A percentile compares a stretch with the other conserved stretches of the same genome.
phyloP scores from a whole-genome alignment of 2,797 vertebrate species.

The Ciconia nigra region DNA sequence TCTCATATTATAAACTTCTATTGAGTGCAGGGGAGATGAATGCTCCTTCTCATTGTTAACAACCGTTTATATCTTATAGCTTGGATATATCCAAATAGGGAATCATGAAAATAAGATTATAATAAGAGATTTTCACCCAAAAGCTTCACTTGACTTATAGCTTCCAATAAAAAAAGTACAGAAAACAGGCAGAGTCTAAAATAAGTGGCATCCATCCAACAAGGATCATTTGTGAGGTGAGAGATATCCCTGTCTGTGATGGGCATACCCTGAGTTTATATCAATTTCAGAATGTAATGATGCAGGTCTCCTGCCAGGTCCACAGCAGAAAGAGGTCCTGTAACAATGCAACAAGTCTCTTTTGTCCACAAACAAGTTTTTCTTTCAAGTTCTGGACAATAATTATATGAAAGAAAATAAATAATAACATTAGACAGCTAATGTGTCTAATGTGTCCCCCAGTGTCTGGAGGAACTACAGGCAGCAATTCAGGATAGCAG shows the following conservation, averaged over 20 bases:
- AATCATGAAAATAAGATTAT: not conserved
- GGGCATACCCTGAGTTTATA: not conserved
- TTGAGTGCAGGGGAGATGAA: not conserved
- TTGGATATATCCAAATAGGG: not conserved
- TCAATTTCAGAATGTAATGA: not conserved
- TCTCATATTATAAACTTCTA: not conserved
- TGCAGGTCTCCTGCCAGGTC: not conserved
- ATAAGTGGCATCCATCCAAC: not conserved
- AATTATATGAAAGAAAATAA: not conserved
- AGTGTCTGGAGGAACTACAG: not conserved
- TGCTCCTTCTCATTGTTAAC: not conserved
- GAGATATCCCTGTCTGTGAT: not conserved
- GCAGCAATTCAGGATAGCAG: not conserved
- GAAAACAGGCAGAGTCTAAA: not conserved
- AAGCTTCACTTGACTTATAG: not conserved
- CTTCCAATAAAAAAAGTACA: not conserved
- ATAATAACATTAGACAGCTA: not conserved
- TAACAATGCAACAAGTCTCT: not conserved
- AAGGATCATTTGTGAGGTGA: accelerated
- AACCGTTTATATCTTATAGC: not conserved
- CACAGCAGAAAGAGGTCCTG: not conserved
- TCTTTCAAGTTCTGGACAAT: not conserved
- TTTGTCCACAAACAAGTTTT: not conserved
- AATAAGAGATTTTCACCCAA: not conserved
- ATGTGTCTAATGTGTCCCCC: too few relatives aligned